Evolutionary conservation across 1,140 invertebrate species (phyloP), one percentile per base, ranked within the genome.

Genomic region (Papilio aristodemus): DNA sequence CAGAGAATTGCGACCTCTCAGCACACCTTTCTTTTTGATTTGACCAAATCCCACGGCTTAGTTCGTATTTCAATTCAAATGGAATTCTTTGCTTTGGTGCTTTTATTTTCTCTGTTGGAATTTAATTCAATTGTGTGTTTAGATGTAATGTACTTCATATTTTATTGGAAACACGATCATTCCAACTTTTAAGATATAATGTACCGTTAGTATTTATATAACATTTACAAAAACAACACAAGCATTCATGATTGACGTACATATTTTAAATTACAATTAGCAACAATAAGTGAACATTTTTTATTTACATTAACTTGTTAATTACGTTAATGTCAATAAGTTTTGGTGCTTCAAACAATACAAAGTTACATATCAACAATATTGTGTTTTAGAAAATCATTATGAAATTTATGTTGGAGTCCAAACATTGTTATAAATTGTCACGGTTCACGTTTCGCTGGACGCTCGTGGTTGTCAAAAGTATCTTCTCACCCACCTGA

Each of bases 401-500:
- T 32, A 46, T 43, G 46, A 66, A 66, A 39, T 66, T 66, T 27
- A n/a, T n/a, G 13, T 37, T 0, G 41, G 17, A 46, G 14, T 25
- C 39, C 25, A 50, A 46, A 46, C 25, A 36, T 38, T 50, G 63
- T 50, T 50, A 68, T 68, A 67, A 70, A 70, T 38, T 69, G 43
- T 43, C 41, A 67, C 25, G 59, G 76, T 13, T 71, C 76, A 73
- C 27, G 27, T 63, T 60, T 54, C n/a, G 39, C 19, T 75, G 73
- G 76, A 54, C 50, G 17, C 38, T 43, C 43, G 39, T 50, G 25
- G 41, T 38, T 71, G 39, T 63, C 59, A 70, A 71, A 69, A 71
- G 70, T 19, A 60, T 39, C 63, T 71, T 70, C 46, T 39, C 37
- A 62, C 19, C 11, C 71, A 71, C 69, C 66, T 78, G 73, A 75